Conservation (phyloP, 2,888 invertebrate species). For the Ophonus ardosiacus region DNA sequence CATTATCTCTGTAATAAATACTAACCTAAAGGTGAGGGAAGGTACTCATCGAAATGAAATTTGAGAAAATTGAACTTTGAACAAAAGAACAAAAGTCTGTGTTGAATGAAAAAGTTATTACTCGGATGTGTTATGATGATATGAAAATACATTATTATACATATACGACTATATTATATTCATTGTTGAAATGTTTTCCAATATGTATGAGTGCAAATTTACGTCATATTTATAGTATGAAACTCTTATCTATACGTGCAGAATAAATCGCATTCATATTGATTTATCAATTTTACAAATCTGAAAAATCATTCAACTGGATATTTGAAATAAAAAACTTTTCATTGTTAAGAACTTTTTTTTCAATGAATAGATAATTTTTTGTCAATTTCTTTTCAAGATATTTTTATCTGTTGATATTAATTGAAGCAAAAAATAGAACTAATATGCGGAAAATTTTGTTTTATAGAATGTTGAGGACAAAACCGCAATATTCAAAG, state of each 20-base stretch:
- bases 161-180: too few relatives aligned
- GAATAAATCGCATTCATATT: not conserved
- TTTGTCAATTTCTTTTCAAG: not conserved
- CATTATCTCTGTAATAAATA: too few relatives aligned
- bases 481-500: not conserved
- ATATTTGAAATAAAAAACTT: conserved; percentile 19
- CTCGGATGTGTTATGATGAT: too few relatives aligned
- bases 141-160: too few relatives aligned
- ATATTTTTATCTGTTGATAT: not conserved
- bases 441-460: conserved; percentile 19
- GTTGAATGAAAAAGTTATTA: too few relatives aligned
- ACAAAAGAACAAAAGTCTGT: too few relatives aligned
- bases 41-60: too few relatives aligned
- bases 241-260: conserved; percentile 22
- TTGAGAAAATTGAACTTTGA: too few relatives aligned
- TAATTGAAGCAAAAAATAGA: not conserved
- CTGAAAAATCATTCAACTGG: conserved; percentile 2
- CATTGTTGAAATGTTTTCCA: too few relatives aligned
- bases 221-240: not conserved
- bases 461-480: not conserved
- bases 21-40: too few relatives aligned
- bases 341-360: conserved; percentile 24
- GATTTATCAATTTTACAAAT: not conserved
- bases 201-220: not conserved
- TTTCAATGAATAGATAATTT: conserved; percentile 19